A percentile compares a stretch with the other conserved stretches of the same genome.
These are phyloP conservation scores for Lichenostomus cassidix DNA, from an alignment of 2,113 vertebrate species.

Conservation along the genomic window DNA sequence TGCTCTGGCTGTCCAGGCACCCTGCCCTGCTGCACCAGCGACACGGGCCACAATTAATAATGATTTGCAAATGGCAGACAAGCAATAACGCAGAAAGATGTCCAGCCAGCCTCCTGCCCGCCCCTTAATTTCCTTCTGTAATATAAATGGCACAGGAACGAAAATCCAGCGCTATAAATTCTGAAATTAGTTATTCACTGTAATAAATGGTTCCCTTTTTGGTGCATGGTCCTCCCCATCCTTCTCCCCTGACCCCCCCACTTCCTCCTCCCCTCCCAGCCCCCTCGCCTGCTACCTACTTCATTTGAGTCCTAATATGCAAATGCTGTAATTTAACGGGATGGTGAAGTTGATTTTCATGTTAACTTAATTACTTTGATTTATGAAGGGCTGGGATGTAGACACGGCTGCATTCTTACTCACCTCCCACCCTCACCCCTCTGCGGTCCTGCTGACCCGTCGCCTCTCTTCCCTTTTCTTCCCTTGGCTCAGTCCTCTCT, in stretches of 20 bases:
- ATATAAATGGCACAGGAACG: constrained; percentile 82
- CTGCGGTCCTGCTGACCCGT: not conserved
- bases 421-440: constrained; percentile 60
- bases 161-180: constrained; percentile 84
- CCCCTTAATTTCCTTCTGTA: constrained; percentile 84
- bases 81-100: constrained; percentile 89
- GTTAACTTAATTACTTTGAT: constrained; percentile 89
- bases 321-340: constrained; percentile 83
- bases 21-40: constrained; percentile 77
- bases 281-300: constrained; percentile 24
- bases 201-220: constrained; percentile 80
- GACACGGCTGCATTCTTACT: constrained; percentile 70
- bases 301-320: constrained; percentile 77
- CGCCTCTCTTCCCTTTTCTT: not conserved
- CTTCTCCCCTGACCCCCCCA: not conserved
- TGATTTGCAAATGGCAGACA: constrained; percentile 94
- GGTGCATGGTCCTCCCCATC: not conserved
- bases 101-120: constrained; percentile 78
- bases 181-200: constrained; percentile 85
- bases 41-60: constrained; percentile 90
- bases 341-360: constrained; percentile 82
- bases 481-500: not conserved
- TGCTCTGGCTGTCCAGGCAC: constrained; percentile 78
- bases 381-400: constrained; percentile 81
- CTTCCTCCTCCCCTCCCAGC: not conserved